Conservation (phyloP, 2,113 vertebrate species). For the Hippopotamus amphibius region DNA sequence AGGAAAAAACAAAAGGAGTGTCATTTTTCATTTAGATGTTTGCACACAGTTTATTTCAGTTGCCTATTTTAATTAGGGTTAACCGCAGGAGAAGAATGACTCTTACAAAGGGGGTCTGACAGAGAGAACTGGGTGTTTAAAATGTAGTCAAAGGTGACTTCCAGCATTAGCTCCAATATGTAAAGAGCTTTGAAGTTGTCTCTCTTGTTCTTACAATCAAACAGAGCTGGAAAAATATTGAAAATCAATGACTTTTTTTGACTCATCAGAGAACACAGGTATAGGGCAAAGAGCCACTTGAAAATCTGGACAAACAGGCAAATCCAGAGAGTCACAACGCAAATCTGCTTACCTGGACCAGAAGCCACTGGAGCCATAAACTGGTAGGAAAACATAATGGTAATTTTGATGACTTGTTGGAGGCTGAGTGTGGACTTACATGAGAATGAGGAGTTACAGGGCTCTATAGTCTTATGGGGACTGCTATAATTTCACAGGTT, state of each 20-base stretch:
- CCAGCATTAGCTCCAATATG: not conserved
- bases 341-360: not conserved
- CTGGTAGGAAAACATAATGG: not conserved
- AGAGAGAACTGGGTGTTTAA: not conserved
- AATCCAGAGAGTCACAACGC: not conserved
- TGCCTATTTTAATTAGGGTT: not conserved
- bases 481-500: not conserved
- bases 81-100: not conserved
- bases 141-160: not conserved
- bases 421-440: not conserved
- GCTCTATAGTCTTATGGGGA: not conserved
- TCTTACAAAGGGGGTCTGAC: not conserved
- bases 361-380: not conserved
- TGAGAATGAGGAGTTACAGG: not conserved
- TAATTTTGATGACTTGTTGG: not conserved
- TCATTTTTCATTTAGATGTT: not conserved
- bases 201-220: not conserved
- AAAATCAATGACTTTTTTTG: not conserved
- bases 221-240: not conserved
- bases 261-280: not conserved
- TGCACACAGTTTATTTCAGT: not conserved
- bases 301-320: not conserved
- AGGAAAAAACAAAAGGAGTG: not conserved
- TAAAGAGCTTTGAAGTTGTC: not conserved
- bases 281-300: not conserved